Percentiles rank a stretch among this genome's conserved stretches.
These are phyloP conservation scores for Drosophila paramelanica DNA, from an alignment of 2,888 invertebrate genomes.

Conservation along the genomic window DNA sequence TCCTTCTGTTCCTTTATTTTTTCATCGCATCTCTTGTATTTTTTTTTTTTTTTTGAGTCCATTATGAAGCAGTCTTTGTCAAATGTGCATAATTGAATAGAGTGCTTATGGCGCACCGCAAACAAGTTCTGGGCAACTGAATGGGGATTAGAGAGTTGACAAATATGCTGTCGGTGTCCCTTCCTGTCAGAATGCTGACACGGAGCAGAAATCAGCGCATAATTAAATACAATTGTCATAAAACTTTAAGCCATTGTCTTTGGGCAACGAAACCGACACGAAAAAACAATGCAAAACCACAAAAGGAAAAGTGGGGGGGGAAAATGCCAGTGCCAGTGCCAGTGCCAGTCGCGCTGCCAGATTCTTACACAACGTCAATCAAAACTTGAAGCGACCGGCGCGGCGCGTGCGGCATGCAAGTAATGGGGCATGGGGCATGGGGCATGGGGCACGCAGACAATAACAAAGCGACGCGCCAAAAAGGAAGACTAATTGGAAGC, in stretches of 20 bases:
- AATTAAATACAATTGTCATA: slow-evolving; percentile 76
- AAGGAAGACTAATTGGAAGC: slow-evolving; percentile 71
- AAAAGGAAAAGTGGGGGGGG: background rate
- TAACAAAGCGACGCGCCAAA: slow-evolving; percentile 36
- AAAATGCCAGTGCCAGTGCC: slow-evolving; percentile 1
- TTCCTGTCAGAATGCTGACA: background rate
- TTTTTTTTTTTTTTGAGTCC: slow-evolving; percentile 40
- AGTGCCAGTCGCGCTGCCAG: slow-evolving; percentile 14
- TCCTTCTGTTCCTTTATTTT: background rate
- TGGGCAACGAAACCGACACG: slow-evolving; percentile 25
- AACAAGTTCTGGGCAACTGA: slow-evolving; percentile 21
- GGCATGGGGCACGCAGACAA: slow-evolving; percentile 14
- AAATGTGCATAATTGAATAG: slow-evolving; percentile 56
- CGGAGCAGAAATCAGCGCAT: slow-evolving; percentile 51
- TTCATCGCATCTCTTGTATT: slow-evolving; percentile 5
- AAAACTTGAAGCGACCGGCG: slow-evolving; percentile 57
- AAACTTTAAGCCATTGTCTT: slow-evolving; percentile 74
- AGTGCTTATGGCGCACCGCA: slow-evolving; percentile 45
- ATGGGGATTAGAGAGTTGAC: slow-evolving; percentile 17
- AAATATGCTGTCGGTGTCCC: background rate
- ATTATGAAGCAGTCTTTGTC: slow-evolving; percentile 28
- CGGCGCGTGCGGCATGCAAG: slow-evolving; percentile 2
- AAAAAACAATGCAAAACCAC: slow-evolving; percentile 27
- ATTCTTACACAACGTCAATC: slow-evolving; percentile 69
- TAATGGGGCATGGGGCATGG: background rate